phyloP scores from a whole-genome alignment of 2,888 invertebrate species.

The Lepas anatifera region DNA sequence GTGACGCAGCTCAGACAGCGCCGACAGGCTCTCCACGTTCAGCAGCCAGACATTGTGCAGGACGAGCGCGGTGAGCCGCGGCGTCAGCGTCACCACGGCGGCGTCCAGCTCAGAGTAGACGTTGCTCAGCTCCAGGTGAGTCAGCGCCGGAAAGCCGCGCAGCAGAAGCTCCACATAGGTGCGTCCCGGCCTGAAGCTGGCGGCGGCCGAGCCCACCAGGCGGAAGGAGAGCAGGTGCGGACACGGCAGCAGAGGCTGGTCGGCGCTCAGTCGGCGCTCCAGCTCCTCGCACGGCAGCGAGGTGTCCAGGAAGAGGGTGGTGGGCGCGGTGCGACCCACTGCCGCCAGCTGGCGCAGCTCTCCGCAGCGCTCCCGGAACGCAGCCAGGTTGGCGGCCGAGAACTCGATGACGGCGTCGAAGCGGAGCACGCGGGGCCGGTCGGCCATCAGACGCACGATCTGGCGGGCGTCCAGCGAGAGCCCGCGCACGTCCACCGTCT shows the following conservation, averaged over 20 bases:
- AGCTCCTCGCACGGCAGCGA: not conserved
- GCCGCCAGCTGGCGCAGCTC: not conserved
- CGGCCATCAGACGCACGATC: not conserved
- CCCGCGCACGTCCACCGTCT: conserved; percentile 8
- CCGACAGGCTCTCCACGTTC: conserved; percentile 6
- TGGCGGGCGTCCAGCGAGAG: not conserved
- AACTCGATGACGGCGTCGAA: conserved; percentile 5
- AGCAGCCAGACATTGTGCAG: conserved; percentile 55
- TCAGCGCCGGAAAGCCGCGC: conserved; percentile 46
- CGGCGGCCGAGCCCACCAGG: not conserved
- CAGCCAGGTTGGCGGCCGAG: not conserved
- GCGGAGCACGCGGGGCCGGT: conserved; percentile 3
- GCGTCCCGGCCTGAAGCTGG: conserved; percentile 25
- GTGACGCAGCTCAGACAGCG: not conserved
- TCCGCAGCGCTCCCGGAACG: not conserved
- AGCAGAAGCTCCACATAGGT: conserved; percentile 42
- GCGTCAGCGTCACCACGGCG: conserved; percentile 51
- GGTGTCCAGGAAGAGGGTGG: not conserved
- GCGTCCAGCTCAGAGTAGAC: conserved; percentile 51
- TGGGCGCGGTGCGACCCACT: not conserved
- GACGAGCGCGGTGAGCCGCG: conserved; percentile 56
- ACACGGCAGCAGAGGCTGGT: not conserved
- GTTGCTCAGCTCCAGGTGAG: conserved; percentile 57
- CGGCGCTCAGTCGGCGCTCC: not conserved
- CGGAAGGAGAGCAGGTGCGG: not conserved